Evolutionary conservation across 1,140 invertebrate species (phyloP), one percentile per base, ranked within the genome.

Genomic region (Phymorhynchus buccinoides): DNA sequence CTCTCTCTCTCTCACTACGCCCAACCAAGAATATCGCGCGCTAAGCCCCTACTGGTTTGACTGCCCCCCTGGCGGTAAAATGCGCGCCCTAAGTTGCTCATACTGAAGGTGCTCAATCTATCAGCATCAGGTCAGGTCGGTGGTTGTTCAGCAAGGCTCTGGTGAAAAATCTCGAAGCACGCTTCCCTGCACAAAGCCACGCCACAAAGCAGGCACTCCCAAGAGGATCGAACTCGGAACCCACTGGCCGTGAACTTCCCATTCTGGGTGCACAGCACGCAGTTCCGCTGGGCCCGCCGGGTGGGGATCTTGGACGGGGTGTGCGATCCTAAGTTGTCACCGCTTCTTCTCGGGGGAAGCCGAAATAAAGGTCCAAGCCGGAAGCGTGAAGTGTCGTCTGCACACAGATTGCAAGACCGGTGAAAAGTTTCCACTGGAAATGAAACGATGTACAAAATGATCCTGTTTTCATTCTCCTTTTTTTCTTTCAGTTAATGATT

Each of bases 191-290:
- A 75, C 73, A 75, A 30, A 3, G 73, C 73, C 73, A 75, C 73
- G 3, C 73, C 73, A 27, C 73, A 75, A 3, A 16, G 35, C 4
- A 75, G 4, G 42, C 73, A 75, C 73, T 75, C 73, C 73, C 73
- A 75, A 39, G 73, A 42, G 73, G 35, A 1, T 18, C 73, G 73
- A 75, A 75, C 37, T 37, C 73, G 39, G 18, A 75, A 75, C 35
- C 73, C 73, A 27, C 71, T 75, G 73, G 73, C 32, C 6, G 73
- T 75, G 73, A 75, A 75, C 73, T 27, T 41, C 14, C 73, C 73
- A 22, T 41, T 35, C 73, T 75, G 73, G 35, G 73, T 75, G 73
- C 73, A 75, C 35, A 75, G 37, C 35, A 75, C 73, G 73, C 73
- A 75, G 39, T 75, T 75, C 3, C 73, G 73, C 73, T 75, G 73